These are phyloP conservation scores for Mamestra brassicae DNA, from an alignment of 2,888 invertebrate genomes.

Conservation along the genomic window DNA sequence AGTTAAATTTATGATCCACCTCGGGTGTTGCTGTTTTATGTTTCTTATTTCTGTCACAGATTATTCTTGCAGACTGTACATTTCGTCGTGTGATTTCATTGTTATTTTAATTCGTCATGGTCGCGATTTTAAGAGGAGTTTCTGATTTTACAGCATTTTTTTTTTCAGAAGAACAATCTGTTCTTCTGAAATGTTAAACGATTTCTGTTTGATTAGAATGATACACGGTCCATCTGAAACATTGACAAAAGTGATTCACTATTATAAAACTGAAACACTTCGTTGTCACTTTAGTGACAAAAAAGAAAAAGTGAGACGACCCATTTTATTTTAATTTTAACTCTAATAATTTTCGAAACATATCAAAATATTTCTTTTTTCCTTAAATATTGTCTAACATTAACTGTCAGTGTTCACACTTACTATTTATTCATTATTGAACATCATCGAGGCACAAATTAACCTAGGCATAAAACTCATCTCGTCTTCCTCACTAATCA, in stretches of 20 bases:
- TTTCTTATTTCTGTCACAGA: slow-evolving; percentile 69
- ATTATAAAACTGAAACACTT: not conserved
- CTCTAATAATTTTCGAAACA: too few species aligned
- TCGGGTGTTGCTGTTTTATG: slow-evolving; percentile 74
- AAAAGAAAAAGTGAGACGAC: too few species aligned
- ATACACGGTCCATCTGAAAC: not conserved
- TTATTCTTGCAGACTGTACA: slow-evolving; percentile 62
- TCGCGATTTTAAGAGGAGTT: not conserved
- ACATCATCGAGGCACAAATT: not conserved
- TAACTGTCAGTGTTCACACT: not conserved
- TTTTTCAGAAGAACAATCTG: not conserved
- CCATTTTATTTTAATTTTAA: too few species aligned
- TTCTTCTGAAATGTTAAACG: not conserved
- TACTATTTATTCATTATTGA: not conserved
- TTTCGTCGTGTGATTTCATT: not conserved
- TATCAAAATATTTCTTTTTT: too few species aligned
- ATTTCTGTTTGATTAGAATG: not conserved
- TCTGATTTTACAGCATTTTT: not conserved
- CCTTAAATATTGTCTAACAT: not conserved
- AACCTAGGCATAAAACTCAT: slow-evolving; percentile 9
- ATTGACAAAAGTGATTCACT: not conserved
- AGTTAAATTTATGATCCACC: slow-evolving; percentile 80
- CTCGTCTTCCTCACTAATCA: slow-evolving; percentile 40
- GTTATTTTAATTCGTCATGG: not conserved
- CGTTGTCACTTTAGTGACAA: too few species aligned